Conservation (phyloP, 2,797 vertebrate species). For the Spinibarbus caldwelli region DNA sequence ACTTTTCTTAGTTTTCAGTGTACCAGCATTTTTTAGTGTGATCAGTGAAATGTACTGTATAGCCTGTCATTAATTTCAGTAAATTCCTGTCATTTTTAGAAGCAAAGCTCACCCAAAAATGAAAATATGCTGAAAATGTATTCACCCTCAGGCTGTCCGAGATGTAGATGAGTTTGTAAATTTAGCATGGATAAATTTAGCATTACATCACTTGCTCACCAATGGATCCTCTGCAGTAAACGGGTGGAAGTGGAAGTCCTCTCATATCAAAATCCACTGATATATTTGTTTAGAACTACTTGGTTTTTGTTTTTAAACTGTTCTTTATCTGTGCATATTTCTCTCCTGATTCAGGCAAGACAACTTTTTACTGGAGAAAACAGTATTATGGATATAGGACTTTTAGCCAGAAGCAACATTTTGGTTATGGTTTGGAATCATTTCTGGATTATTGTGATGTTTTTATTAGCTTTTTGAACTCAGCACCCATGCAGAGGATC, state of each 20-base stretch:
- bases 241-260: no score
- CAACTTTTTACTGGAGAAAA: neutral
- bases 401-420: neutral
- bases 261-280: no score
- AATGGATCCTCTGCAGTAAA: neutral
- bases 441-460: neutral
- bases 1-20: neutral
- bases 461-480: neutral
- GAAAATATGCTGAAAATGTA: neutral
- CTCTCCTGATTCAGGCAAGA: neutral
- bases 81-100: no score
- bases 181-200: neutral
- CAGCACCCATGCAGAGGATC: neutral
- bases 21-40: neutral
- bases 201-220: neutral
- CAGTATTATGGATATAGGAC: no score
- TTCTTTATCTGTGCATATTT: neutral
- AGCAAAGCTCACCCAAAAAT: no score
- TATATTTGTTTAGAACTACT: neutral
- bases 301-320: neutral
- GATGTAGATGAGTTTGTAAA: neutral
- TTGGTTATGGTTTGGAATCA: neutral
- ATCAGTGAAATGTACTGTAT: constrained; percentile 6
- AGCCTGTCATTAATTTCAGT: neutral
- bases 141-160: neutral